Conservation (phyloP, 2,797 vertebrate genomes). For the Poeciliopsis paucimaculata region DNA sequence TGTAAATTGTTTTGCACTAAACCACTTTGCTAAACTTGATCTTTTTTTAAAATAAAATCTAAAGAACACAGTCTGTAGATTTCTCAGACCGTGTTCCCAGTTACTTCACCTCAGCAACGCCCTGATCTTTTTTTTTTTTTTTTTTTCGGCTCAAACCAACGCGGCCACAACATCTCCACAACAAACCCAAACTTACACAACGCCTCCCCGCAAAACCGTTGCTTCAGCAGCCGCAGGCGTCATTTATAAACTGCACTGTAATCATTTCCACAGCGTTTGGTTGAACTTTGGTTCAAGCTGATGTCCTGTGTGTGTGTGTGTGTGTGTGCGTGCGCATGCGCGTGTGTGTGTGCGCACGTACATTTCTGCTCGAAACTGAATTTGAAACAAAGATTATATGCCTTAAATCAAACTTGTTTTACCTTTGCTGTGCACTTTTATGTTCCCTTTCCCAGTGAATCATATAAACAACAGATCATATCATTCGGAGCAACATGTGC, state of each 20-base stretch:
- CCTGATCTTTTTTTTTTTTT: slow-evolving; percentile 21
- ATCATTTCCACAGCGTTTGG: slow-evolving; percentile 18
- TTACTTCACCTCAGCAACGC: slow-evolving; percentile 7
- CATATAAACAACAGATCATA: slow-evolving; percentile 16
- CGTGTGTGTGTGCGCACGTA: background rate
- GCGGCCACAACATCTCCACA: slow-evolving; percentile 53
- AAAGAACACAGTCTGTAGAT: background rate
- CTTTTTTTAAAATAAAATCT: background rate
- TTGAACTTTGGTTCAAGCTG: slow-evolving; percentile 49
- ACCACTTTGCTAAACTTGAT: background rate
- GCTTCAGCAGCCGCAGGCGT: slow-evolving; percentile 13
- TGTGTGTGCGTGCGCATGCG: background rate
- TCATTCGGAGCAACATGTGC: slow-evolving; percentile 23
- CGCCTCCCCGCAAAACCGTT: background rate
- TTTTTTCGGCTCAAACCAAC: slow-evolving; percentile 3
- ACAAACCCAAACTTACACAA: slow-evolving; percentile 55
- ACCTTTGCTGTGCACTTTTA: slow-evolving; percentile 24
- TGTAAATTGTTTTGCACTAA: background rate
- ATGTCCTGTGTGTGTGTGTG: slow-evolving; percentile 19
- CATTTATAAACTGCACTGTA: slow-evolving; percentile 6
- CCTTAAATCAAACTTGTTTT: slow-evolving; percentile 28
- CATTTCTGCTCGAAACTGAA: slow-evolving; percentile 15
- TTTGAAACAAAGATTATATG: background rate
- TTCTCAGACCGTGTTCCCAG: background rate
- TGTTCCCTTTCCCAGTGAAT: slow-evolving; percentile 34